phyloP scores from a whole-genome alignment of 1,140 invertebrate genomes.

The Dendrolimus kikuchii region DNA sequence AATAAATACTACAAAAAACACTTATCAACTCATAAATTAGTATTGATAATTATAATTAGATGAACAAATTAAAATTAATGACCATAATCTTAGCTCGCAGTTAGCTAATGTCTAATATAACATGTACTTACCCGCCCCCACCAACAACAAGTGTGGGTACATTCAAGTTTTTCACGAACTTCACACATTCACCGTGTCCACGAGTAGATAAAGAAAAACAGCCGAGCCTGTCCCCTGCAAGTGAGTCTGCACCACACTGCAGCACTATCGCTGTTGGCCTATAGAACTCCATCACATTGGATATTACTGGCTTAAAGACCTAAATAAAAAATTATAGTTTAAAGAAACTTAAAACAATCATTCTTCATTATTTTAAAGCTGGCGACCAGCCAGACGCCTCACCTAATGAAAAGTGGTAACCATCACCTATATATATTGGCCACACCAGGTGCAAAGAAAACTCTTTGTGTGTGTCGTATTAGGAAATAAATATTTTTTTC shows the following conservation, averaged over 20 bases:
- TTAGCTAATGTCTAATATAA: conserved; percentile 4
- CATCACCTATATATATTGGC: no score
- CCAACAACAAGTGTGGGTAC: conserved; percentile 96
- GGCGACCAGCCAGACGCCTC: no score
- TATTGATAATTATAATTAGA: neutral
- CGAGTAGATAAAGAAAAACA: conserved; percentile 73
- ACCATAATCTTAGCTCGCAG: neutral
- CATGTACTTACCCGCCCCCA: conserved; percentile 82
- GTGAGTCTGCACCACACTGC: conserved; percentile 98
- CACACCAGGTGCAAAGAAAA: no score
- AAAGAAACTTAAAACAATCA: neutral
- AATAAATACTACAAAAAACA: conserved; percentile 4
- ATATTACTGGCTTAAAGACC: conserved; percentile 96
- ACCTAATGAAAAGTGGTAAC: no score
- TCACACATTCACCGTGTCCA: conserved; percentile 97
- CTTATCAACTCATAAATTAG: neutral
- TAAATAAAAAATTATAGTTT: conserved; percentile 23
- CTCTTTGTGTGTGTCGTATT: no score
- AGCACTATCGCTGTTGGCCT: conserved; percentile 97
- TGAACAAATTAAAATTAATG: no score
- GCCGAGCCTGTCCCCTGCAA: conserved; percentile 92
- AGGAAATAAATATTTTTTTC: no score
- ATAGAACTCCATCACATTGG: conserved; percentile 96
- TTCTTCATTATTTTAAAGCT: no score
- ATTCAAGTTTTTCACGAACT: conserved; percentile 95